Conservation (phyloP, 2,113 vertebrate species). For the Crotalus helleri region DNA sequence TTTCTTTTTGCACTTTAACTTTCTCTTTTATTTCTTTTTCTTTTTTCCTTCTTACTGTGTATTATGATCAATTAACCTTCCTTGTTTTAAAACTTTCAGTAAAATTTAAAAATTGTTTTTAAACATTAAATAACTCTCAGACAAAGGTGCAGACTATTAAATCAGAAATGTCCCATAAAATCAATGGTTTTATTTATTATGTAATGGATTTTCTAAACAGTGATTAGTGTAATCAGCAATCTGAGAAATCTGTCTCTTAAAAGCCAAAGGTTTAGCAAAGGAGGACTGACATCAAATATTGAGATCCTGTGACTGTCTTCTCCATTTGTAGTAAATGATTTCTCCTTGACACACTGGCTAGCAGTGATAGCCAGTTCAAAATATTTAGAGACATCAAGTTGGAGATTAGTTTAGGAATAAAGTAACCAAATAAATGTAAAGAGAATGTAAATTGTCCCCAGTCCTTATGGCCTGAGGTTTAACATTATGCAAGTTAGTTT, state of each 20-base stretch:
- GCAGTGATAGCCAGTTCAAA: neutral
- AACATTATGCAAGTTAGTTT: conserved; percentile 51
- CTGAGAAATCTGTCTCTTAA: neutral
- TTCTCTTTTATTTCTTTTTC: neutral
- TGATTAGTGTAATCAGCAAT: neutral
- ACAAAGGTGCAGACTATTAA: neutral
- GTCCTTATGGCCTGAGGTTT: conserved; percentile 8
- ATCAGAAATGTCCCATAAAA: neutral
- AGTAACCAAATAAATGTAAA: neutral
- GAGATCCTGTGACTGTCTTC: neutral
- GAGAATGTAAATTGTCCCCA: neutral
- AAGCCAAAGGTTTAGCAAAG: conserved; percentile 5
- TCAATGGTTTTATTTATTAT: neutral
- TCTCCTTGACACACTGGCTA: neutral
- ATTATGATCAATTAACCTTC: neutral
- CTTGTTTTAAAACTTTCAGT: neutral
- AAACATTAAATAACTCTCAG: neutral
- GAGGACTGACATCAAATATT: conserved; percentile 35
- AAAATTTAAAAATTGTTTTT: neutral
- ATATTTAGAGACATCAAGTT: neutral
- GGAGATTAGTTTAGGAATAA: neutral
- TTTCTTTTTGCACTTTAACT: neutral
- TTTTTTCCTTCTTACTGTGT: neutral
- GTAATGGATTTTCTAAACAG: neutral
- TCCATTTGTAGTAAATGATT: neutral